Conservation (phyloP, 2,888 invertebrate species). For the Gastrophysa polygoni region DNA sequence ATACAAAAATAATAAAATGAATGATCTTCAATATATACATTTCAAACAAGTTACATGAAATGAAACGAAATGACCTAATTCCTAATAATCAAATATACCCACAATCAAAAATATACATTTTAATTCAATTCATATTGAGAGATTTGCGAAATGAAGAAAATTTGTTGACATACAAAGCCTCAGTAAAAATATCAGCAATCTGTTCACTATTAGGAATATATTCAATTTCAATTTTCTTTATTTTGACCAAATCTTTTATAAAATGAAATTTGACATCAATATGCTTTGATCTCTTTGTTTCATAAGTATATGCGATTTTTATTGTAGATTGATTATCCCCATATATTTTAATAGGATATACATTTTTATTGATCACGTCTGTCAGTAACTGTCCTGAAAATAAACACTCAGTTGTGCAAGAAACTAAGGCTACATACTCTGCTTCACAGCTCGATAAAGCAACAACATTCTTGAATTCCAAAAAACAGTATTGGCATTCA, state of each 20-base stretch:
- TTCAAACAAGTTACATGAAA: too few species aligned
- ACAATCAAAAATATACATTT: background rate
- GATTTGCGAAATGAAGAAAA: background rate
- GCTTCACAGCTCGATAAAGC: slow-evolving; percentile 34
- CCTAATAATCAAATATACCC: too few species aligned
- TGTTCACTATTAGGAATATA: background rate
- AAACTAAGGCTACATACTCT: slow-evolving; percentile 33
- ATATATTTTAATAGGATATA: slow-evolving; percentile 20
- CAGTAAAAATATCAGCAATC: background rate
- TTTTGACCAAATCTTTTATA: slow-evolving; percentile 12
- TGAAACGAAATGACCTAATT: too few species aligned
- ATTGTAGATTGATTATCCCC: slow-evolving; percentile 17
- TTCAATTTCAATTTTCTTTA: slow-evolving; percentile 1
- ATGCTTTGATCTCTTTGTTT: slow-evolving; percentile 30
- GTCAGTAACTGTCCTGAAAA: slow-evolving; percentile 29
- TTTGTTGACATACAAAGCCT: background rate
- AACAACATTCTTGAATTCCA: slow-evolving; percentile 32
- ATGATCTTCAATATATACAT: too few species aligned
- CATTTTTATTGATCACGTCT: slow-evolving; percentile 18
- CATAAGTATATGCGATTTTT: slow-evolving; percentile 25
- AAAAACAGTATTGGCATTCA: slow-evolving; percentile 27
- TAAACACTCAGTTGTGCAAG: slow-evolving; percentile 30
- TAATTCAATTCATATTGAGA: background rate
- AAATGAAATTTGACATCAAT: slow-evolving; percentile 29
- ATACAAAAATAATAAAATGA: too few species aligned